Conservation (phyloP, 2,888 invertebrate species). For the Habrosyne pyritoides region DNA sequence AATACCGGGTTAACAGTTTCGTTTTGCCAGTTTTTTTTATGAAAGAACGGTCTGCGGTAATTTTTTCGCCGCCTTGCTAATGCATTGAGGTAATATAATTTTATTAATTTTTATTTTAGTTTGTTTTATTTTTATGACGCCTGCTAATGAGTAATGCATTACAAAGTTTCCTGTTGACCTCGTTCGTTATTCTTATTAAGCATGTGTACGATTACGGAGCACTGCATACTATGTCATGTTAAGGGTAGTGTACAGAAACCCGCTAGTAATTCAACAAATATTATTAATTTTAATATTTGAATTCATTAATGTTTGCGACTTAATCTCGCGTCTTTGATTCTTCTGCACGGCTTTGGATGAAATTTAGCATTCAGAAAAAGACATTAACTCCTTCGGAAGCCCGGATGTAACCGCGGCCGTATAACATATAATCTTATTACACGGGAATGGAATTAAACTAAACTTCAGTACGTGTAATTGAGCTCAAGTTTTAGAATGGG, state of each 20-base stretch:
- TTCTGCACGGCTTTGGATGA: too few species aligned
- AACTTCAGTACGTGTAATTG: constrained; percentile 39
- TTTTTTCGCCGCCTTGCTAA: not conserved
- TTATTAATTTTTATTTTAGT: not conserved
- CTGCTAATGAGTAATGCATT: not conserved
- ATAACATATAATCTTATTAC: constrained; percentile 42
- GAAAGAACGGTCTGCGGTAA: not conserved
- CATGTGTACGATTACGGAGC: not conserved
- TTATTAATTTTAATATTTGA: too few species aligned
- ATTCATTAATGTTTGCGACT: too few species aligned
- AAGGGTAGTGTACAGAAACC: too few species aligned
- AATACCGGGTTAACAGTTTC: not conserved
- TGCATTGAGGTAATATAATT: not conserved
- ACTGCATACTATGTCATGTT: too few species aligned
- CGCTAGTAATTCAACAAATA: too few species aligned
- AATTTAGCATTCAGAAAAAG: too few species aligned
- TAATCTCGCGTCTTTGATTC: too few species aligned
- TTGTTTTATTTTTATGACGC: not conserved
- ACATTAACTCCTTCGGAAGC: too few species aligned
- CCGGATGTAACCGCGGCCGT: constrained; percentile 16
- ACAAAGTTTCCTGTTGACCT: not conserved
- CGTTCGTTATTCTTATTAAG: not conserved
- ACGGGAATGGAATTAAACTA: constrained; percentile 37
- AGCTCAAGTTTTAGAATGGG: constrained; percentile 44
- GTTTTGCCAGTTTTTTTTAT: not conserved